phyloP scores from a whole-genome alignment of 2,888 invertebrate genomes.

The Tenthredo distinguenda region DNA sequence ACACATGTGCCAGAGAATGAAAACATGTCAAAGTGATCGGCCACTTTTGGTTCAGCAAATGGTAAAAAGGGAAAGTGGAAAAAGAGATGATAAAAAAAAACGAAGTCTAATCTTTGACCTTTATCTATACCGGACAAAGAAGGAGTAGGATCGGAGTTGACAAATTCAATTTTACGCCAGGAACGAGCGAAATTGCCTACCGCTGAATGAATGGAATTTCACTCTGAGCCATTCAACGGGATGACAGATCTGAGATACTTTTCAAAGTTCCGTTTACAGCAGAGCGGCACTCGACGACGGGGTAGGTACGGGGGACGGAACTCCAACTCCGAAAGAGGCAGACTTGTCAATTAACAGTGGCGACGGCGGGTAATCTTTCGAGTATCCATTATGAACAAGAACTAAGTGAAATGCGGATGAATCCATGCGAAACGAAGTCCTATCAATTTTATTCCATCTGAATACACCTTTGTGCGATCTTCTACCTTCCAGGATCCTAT shows the following conservation, averaged over 20 bases:
- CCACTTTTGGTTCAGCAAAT: not conserved
- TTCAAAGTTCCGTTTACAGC: slow-evolving; percentile 59
- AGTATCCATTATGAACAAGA: slow-evolving; percentile 71
- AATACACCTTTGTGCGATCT: slow-evolving; percentile 59
- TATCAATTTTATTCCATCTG: slow-evolving; percentile 69
- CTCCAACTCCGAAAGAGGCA: slow-evolving; percentile 19
- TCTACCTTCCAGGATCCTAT: slow-evolving; percentile 9
- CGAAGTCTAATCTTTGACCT: slow-evolving; percentile 33
- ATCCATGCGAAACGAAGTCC: slow-evolving; percentile 64
- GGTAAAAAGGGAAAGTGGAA: not conserved
- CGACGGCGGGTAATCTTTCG: slow-evolving; percentile 72
- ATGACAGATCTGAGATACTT: slow-evolving; percentile 62
- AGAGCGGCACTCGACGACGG: slow-evolving; percentile 42
- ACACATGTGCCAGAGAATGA: slow-evolving; percentile 1
- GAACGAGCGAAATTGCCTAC: slow-evolving; percentile 54
- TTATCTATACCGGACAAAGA: slow-evolving; percentile 40
- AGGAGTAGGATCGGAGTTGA: slow-evolving; percentile 29
- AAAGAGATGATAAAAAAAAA: not conserved
- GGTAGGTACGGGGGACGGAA: not conserved
- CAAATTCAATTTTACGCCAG: slow-evolving; percentile 50
- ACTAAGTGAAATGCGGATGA: slow-evolving; percentile 53
- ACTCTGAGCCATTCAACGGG: slow-evolving; percentile 46
- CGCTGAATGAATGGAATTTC: slow-evolving; percentile 65
- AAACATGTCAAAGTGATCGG: slow-evolving; percentile 44
- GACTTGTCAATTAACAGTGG: slow-evolving; percentile 72